These are phyloP conservation scores for Meandrina meandrites DNA, from an alignment of 92 coral and sea anemone genomes.

Conservation along the genomic window DNA sequence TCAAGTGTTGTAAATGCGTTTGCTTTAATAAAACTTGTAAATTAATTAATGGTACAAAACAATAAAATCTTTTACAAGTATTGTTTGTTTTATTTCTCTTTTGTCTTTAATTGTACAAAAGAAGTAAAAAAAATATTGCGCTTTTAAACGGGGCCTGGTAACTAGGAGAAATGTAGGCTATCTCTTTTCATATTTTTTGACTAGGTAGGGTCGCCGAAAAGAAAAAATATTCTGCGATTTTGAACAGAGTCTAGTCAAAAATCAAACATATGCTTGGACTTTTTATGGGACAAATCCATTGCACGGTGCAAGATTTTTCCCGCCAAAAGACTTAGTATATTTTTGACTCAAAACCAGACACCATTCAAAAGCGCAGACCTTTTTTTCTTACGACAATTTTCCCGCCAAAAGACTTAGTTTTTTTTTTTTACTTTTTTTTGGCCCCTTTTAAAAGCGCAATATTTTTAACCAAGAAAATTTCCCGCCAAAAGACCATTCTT, in stretches of 20 bases:
- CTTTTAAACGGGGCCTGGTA: neutral
- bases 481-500: too few species aligned
- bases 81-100: neutral
- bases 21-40: neutral
- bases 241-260: neutral
- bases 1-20: neutral
- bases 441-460: neutral
- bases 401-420: neutral
- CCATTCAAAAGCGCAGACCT: neutral
- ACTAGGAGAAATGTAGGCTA: neutral
- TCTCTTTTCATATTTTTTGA: neutral
- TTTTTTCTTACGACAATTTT: neutral
- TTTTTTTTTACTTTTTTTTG: neutral
- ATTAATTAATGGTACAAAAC: neutral
- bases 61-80: neutral
- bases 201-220: neutral
- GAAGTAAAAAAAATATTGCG: neutral
- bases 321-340: slow-evolving; percentile 1
- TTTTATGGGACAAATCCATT: neutral
- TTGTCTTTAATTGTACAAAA: neutral
- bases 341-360: neutral
- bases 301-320: neutral
- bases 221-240: neutral
- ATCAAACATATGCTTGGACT: neutral
- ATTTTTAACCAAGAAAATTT: neutral